A percentile compares a stretch with the other conserved stretches of the same genome.
Conservation (phyloP, 2,113 vertebrate species). For the Euleptes europaea region DNA sequence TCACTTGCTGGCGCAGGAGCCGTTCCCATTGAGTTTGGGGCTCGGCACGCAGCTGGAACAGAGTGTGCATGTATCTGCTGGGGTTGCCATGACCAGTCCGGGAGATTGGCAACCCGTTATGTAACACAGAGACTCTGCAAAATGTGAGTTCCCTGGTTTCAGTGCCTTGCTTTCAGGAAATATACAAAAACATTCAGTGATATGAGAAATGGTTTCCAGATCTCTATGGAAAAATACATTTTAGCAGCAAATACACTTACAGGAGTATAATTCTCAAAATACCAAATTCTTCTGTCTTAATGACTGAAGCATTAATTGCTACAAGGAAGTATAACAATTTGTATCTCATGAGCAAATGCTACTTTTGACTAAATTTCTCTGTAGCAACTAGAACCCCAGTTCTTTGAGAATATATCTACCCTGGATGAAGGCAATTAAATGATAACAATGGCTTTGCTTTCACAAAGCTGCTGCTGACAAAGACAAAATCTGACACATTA, state of each 20-base stretch:
- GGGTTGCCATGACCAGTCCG: too few relatives aligned
- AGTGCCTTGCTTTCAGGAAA: background rate
- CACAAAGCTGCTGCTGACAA: conserved; percentile 32
- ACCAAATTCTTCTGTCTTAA: background rate
- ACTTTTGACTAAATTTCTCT: rapidly evolving
- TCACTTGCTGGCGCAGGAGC: too few relatives aligned
- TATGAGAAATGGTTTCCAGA: background rate
- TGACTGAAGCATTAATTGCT: conserved; percentile 20
- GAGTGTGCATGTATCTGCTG: too few relatives aligned
- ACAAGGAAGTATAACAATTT: background rate
- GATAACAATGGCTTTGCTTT: conserved; percentile 33
- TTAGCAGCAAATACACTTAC: background rate
- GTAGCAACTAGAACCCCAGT: background rate
- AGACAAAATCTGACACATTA: conserved; percentile 29
- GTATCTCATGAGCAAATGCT: conserved; percentile 14
- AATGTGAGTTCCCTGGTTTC: background rate
- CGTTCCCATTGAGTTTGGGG: too few relatives aligned
- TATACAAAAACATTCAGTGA: background rate
- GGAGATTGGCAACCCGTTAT: too few relatives aligned
- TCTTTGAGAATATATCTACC: conserved; percentile 22
- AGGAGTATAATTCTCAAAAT: rapidly evolving
- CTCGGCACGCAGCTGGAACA: too few relatives aligned
- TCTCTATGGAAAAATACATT: background rate
- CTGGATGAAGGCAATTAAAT: conserved; percentile 41
- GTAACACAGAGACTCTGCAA: background rate